Percentiles rank a stretch among this genome's conserved stretches.
These are phyloP conservation scores for Pheucticus melanocephalus DNA, from an alignment of 2,113 vertebrate species.

Conservation along the genomic window DNA sequence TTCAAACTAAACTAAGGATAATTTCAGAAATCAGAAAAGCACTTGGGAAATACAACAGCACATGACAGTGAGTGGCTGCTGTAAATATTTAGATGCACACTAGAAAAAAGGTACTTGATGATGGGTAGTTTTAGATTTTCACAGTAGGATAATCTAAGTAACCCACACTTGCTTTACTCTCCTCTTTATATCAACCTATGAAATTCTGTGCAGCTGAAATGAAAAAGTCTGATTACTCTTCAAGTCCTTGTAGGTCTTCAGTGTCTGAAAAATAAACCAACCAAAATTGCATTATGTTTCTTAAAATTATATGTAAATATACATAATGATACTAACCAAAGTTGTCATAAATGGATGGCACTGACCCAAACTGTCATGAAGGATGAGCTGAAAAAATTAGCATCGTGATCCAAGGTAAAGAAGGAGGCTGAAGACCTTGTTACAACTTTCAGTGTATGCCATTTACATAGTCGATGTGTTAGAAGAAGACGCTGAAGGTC, in stretches of 20 bases:
- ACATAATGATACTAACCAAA: background rate
- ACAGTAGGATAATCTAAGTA: background rate
- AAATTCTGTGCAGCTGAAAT: background rate
- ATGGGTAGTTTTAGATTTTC: background rate
- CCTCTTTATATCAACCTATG: background rate
- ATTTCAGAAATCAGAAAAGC: background rate
- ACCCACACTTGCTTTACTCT: background rate
- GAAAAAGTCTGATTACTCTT: background rate
- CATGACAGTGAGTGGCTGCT: background rate
- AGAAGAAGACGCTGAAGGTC: background rate
- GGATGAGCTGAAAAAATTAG: background rate
- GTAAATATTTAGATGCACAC: background rate
- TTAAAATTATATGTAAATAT: background rate
- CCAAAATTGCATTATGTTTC: background rate
- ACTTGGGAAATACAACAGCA: background rate
- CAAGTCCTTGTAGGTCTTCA: background rate
- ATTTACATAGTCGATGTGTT: background rate
- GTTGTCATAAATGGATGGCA: background rate
- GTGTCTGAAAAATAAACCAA: background rate
- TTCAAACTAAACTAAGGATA: background rate
- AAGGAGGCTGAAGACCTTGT: background rate
- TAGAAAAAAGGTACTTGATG: rapidly evolving
- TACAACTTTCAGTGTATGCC: background rate
- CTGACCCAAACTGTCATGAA: background rate
- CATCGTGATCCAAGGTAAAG: background rate